Evolutionary conservation across 2,888 invertebrate species (phyloP), one percentile per base, ranked within the genome.

Genomic region (Peribatodes rhomboidaria): DNA sequence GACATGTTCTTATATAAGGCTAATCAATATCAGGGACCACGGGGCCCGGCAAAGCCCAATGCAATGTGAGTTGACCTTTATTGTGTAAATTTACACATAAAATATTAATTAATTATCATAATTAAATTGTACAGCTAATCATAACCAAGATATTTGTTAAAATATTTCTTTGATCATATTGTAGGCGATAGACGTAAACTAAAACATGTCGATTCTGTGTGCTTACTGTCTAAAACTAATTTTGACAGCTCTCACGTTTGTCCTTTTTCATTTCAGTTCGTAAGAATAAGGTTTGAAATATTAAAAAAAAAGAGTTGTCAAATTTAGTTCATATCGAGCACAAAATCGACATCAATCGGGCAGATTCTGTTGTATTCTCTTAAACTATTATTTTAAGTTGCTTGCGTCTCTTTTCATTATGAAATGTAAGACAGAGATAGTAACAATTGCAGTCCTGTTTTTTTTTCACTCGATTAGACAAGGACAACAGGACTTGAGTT

Each of bases 61-160:
- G 42, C 8, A 4, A 42, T 42, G 42, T 42, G 42, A 10, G 20
- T 20, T 6, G 20, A 42, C 10, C 20, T 42, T 42, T 42, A 42
- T 1, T 42, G 20, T 42, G 18, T 41, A 41, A 6, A 39, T 16
- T 1, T 41, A 41, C 18, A 41, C 18, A 41, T 10, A 18, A 20
- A 9, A 11, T 20, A 27, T 27, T n/a, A n/a, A 27, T 27, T 27
- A 27, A 27, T n/a, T 18, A 18, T 42, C n/a, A 18, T 42, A 20
- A 10, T 42, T 20, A 20, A 11, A 20, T 20, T 9, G n/a, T n/a
- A n/a, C n/a, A n/a, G n/a, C 42, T 42, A 42, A 42, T 42, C 18
- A 42, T 42, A 42, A 42, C 42, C 42, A 20, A 18, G 20, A 11
- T 20, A 42, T 18, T 41, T 33, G 16, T 49, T 49, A 31, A 14